A percentile compares a stretch with the other conserved stretches of the same genome.
phyloP scores from a whole-genome alignment of 2,888 invertebrate species.

The Hirtodrosophila alboralis region DNA sequence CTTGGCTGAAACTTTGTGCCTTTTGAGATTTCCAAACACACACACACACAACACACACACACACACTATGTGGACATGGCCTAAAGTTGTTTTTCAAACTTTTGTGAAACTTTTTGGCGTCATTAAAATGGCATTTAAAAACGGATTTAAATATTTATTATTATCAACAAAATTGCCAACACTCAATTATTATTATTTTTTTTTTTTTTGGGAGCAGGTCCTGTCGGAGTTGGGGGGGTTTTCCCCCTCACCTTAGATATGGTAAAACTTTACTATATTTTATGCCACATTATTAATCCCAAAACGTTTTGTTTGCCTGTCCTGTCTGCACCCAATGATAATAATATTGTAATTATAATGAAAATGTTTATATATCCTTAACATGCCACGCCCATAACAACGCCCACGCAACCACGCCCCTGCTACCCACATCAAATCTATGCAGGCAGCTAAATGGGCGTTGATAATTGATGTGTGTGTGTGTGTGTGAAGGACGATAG shows the following conservation, averaged over 20 bases:
- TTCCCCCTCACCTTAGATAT: too few relatives aligned
- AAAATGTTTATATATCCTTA: constrained; percentile 59
- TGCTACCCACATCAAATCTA: constrained; percentile 12
- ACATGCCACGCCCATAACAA: constrained; percentile 31
- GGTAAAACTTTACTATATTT: too few relatives aligned
- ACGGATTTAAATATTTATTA: constrained; percentile 67
- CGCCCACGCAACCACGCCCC: constrained; percentile 3
- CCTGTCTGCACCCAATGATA: constrained; percentile 44
- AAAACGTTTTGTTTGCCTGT: constrained; percentile 4
- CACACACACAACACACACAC: too few relatives aligned
- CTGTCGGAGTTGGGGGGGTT: too few relatives aligned
- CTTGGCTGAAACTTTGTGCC: constrained; percentile 17
- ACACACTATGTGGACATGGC: constrained; percentile 17
- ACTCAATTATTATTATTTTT: constrained; percentile 42
- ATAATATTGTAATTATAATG: constrained; percentile 70
- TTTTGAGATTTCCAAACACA: constrained; percentile 18
- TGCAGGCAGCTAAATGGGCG: constrained; percentile 14
- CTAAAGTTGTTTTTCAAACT: constrained; percentile 16
- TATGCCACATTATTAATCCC: too few relatives aligned
- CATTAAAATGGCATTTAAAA: constrained; percentile 40
- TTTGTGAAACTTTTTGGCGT: constrained; percentile 20
- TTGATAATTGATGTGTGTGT: constrained; percentile 31
- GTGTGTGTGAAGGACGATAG: constrained; percentile 32
- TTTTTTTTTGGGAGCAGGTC: too few relatives aligned
- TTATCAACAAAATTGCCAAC: constrained; percentile 57